Evolutionary conservation across 2,113 vertebrate species (phyloP), one percentile per base, ranked within the genome.

Genomic region (Petromus typicus): DNA sequence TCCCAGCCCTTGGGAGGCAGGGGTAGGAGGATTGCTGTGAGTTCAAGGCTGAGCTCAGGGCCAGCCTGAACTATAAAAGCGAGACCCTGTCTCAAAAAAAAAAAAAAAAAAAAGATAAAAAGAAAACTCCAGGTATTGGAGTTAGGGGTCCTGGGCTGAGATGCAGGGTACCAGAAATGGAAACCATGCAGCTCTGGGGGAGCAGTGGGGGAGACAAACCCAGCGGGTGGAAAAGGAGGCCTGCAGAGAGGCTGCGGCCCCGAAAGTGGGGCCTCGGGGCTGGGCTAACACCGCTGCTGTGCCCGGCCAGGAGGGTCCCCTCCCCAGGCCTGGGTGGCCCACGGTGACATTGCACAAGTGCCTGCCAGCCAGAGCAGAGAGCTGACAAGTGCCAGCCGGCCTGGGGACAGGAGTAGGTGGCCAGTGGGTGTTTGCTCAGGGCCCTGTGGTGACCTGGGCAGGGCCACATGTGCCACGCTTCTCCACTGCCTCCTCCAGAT

Each of bases 251-350:
- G 27, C 25, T 0, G 1, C 45, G 34, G 48, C 30, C 11, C 54
- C 2, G 1, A 3, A 1, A 1, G 43, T 6, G 20, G 32, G 5
- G 27, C 7, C 64, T 43, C 40, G 1, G 18, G 81, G 16, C 3
- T 8, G 67, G 51, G 5, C 34, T 86, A 59, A 48, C 84, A 27
- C 13, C 7, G 5, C 20, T 12, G 73, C 48, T 14, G 43, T 40
- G 23, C 71, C 12, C 25, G 83, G 66, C 23, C 40, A 10, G 43
- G 45, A 11, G 45, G 23, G 34, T 48, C 11, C 89, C 7, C 23
- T 34, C 18, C 54, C 57, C 56, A 7, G 32, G 9, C 27, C 64
- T 54, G 56, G 27, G 51, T 20, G 56, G 59, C 43, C 23, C 37
- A 0, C 10, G 1, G 76, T 17, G 61, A 11, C 18, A 7, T 7